phyloP scores from a whole-genome alignment of 2,797 vertebrate species.

The Mus spretus region DNA sequence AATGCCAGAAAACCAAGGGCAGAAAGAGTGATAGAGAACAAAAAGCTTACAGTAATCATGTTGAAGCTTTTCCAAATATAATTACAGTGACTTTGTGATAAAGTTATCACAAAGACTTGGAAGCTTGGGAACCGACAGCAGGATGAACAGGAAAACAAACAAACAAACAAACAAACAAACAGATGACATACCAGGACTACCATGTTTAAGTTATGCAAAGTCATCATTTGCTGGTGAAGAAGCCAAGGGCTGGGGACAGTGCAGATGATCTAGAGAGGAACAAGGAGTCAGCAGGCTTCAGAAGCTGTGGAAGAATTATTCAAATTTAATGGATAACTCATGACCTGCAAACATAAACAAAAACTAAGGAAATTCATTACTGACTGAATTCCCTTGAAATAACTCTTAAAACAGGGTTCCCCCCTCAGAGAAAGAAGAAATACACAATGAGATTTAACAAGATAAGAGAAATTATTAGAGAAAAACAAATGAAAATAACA shows the following conservation, averaged over 20 bases:
- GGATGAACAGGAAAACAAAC: background rate
- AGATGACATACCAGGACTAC: background rate
- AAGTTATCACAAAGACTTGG: background rate
- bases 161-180: background rate
- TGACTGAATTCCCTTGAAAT: background rate
- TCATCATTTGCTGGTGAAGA: background rate
- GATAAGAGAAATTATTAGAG: background rate
- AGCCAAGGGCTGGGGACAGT: background rate
- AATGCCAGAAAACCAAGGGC: background rate
- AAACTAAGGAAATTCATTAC: background rate
- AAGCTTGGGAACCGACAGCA: background rate
- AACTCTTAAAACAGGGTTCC: background rate
- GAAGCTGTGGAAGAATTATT: conserved; percentile 10
- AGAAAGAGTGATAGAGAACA: background rate
- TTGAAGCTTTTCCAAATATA: background rate
- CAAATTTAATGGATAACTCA: background rate
- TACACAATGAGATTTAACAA: background rate
- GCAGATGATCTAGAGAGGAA: background rate
- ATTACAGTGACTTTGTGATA: background rate
- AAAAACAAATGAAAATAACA: conserved; percentile 7
- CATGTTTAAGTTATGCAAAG: background rate
- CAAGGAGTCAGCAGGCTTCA: background rate
- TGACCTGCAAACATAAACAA: conserved; percentile 1
- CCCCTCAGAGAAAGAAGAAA: background rate
- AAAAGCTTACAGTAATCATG: background rate